Conservation (phyloP, 2,113 vertebrate genomes). For the Suricata suricatta region DNA sequence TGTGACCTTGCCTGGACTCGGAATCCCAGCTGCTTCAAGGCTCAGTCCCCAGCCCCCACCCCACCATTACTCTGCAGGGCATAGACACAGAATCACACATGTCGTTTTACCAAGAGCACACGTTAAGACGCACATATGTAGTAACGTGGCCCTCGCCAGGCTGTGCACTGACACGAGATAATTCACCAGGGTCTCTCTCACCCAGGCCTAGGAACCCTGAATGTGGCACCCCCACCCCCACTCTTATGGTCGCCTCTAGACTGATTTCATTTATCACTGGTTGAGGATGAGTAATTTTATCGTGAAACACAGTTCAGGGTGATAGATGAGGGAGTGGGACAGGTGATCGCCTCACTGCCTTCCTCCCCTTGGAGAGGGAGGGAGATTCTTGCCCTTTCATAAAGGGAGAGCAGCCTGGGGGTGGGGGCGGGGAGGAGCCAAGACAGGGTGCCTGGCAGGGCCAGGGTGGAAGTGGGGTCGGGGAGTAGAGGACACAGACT, state of each 20-base stretch:
- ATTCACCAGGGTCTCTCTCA: background rate
- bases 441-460: background rate
- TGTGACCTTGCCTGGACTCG: background rate
- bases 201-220: background rate
- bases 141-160: background rate
- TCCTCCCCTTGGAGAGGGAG: background rate
- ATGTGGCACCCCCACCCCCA: background rate
- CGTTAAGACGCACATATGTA: background rate
- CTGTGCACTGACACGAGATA: background rate
- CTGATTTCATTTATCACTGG: slow-evolving; percentile 61
- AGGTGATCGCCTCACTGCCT: background rate
- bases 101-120: background rate
- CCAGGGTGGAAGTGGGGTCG: background rate
- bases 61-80: background rate
- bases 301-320: slow-evolving; percentile 54
- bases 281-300: slow-evolving; percentile 66
- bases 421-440: no score
- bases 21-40: background rate
- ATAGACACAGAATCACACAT: background rate
- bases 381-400: background rate
- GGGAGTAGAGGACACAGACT: background rate
- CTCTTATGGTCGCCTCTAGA: background rate
- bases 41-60: no score
- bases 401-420: background rate
- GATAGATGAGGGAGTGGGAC: slow-evolving; percentile 62